Base-by-base conservation (phyloP, 2,888 invertebrate genomes). In the Meiosimyza platycephala region DNA sequence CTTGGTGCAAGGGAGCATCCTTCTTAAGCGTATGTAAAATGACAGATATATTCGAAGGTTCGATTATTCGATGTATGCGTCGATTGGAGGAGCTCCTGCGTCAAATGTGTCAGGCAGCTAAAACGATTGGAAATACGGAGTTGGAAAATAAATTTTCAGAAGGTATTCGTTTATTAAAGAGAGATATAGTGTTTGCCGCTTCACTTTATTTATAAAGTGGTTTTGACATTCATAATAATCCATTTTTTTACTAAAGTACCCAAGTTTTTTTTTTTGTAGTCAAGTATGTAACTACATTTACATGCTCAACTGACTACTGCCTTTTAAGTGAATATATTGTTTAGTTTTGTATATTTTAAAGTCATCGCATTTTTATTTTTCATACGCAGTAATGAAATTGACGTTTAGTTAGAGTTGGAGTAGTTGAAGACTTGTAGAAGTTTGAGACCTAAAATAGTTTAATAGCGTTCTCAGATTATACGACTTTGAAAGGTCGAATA, bases 131-230 rank as follows among this genome's bases (percentile, higher is more conserved):
- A 16, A 98, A 98, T 86, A 93, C 94, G 0, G 97, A 97, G 80
- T 89, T 99, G 77, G 98, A 99, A 89, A 94, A 94, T 82, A 99
- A 98, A 88, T 99, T 99, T 88, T 93, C 94, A 78, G 95, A 96
- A 84, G 95, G 95, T 73, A 94, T 98, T 78, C 94, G 94, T 82
- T 88, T 95, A 76, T 91, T 99, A 73, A 99, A 99, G 88, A 91
- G 99, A 78, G 99, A 99, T 87, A 99, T 99, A 85, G 96, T 99
- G n/a, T 99, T 99, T 88, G 99, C 99, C 28, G 98, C 99, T 72
- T 98, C 98, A 87, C 91, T 99, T 69, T 99, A 99, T 88, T 89
- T 97, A 79, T 96, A 90, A 76, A 72, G 64, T 69, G 28, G 40
- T 15, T 13, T 54, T 54, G 28, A 67, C 72, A 15, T 52, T 55